Conservation (phyloP, 2,113 vertebrate species). For the Gallinago paraguaiae region DNA sequence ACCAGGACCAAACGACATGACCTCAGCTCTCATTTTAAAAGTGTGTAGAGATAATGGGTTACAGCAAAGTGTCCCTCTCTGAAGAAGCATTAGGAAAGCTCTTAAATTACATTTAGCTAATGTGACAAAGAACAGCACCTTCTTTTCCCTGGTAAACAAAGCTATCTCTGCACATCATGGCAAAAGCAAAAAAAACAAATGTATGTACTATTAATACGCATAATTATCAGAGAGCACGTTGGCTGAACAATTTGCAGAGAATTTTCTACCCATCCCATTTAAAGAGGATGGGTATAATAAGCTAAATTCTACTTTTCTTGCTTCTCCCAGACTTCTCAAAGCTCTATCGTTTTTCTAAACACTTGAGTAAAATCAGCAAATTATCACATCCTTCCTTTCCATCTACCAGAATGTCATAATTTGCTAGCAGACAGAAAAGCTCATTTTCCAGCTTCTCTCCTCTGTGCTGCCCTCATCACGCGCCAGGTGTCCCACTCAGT, state of each 20-base stretch:
- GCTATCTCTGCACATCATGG: not conserved
- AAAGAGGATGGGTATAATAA: not conserved
- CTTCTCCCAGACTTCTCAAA: not conserved
- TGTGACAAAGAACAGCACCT: not conserved
- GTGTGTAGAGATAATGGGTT: not conserved
- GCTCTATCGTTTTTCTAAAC: not conserved
- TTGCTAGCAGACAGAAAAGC: not conserved
- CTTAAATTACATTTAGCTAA: not conserved
- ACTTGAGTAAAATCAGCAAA: slow-evolving; percentile 3
- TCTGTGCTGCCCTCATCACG: not conserved
- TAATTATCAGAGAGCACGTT: not conserved
- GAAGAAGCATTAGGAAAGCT: not conserved
- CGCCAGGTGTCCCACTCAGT: not conserved
- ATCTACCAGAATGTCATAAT: not conserved
- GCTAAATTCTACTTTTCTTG: not conserved
- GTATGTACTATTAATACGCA: not conserved
- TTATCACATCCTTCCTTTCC: not conserved
- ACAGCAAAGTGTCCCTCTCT: not conserved
- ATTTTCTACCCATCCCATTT: not conserved
- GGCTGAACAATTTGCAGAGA: not conserved
- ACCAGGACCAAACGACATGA: not conserved
- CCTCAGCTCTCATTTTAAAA: not conserved
- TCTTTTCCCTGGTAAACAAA: not conserved
- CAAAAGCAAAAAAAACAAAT: not conserved
- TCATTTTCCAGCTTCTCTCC: not conserved